Evolutionary conservation across 2,113 vertebrate genomes (phyloP), one percentile per base, ranked within the genome.

Genomic region (Anseranas semipalmata): DNA sequence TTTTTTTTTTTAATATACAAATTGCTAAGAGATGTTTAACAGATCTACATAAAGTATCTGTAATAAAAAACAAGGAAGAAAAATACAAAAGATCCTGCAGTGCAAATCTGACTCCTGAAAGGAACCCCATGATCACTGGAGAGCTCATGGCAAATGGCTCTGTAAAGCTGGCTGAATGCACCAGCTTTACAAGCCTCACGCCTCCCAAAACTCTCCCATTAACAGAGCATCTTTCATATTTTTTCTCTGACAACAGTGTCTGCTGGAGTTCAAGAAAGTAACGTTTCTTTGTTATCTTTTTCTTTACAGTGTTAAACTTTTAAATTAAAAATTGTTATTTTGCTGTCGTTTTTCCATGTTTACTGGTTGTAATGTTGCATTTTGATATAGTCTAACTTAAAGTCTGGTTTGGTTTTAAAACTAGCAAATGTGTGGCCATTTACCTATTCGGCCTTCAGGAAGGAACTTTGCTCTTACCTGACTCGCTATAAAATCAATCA

Each of bases 131-230:
- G 48, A 17, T 19, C 67, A 10, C 30, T 5, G 48, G 46, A 41
- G 56, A 45, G 55, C 50, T 43, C 50, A 6, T 1, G 20, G 30
- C 76, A 22, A 11, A 56, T 10, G 35, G 32, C 41, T 76, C 81
- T 21, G 35, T 0, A 8, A 37, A 17, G 41, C 5, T 0, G 25
- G 76, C 0, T 14, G n/a, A 55, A 28, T 8, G 48, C 0, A 0
- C 16, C 46, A 56, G 53, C 28, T 32, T 56, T 30, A 30, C 53
- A 10, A 12, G 55, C 22, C 17, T 59, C 46, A 2, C 17, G 22
- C 33, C 30, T 72, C 33, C 13, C 17, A 17, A 60, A 46, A 17
- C 11, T 66, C 3, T 21, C 3, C 37, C 37, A 81, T 45, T 53
- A 81, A 14, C 33, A 48, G 17, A 56, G 32, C 33, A 19, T 24